Percentiles rank a stretch among this genome's conserved stretches.
phyloP scores from a whole-genome alignment of 1,140 invertebrate species.

The Lysiphlebus fabarum region DNA sequence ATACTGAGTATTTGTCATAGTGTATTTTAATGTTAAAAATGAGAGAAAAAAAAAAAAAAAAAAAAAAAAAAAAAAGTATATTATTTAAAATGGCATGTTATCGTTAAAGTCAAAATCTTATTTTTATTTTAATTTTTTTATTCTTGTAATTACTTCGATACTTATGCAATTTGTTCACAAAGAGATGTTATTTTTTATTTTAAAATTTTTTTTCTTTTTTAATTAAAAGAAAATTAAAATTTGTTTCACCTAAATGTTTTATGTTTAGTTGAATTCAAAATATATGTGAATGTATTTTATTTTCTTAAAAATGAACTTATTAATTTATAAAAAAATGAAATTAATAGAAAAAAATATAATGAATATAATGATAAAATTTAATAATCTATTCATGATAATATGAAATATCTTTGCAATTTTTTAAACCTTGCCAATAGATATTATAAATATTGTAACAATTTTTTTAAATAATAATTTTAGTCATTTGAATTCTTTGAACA shows the following conservation, averaged over 20 bases:
- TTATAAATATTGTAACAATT: constrained; percentile 24
- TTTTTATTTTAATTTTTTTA: constrained; percentile 27
- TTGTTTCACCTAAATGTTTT: constrained; percentile 54
- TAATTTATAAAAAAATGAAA: constrained; percentile 20
- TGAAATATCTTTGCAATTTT: too few species aligned
- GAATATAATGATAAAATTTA: too few species aligned
- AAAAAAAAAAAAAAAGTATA: constrained; percentile 37
- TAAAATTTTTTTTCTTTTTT: too few species aligned
- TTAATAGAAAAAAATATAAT: too few species aligned
- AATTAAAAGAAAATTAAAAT: constrained; percentile 29
- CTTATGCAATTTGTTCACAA: constrained; percentile 22
- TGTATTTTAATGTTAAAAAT: constrained; percentile 34
- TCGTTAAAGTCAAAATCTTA: constrained; percentile 27
- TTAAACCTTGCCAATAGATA: constrained; percentile 45
- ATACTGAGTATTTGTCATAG: constrained; percentile 44
- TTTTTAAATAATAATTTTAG: constrained; percentile 13
- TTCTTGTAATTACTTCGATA: constrained; percentile 9
- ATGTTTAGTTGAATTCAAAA: constrained; percentile 55
- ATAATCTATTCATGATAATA: too few species aligned
- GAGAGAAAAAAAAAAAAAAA: too few species aligned
- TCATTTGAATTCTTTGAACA: constrained; percentile 11
- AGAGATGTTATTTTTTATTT: not conserved
- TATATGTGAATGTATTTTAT: constrained; percentile 15
- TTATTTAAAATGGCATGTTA: constrained; percentile 39
- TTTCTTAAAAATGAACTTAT: constrained; percentile 6